phyloP scores from a whole-genome alignment of 1,140 invertebrate species.

The Matsumurasca onukii region DNA sequence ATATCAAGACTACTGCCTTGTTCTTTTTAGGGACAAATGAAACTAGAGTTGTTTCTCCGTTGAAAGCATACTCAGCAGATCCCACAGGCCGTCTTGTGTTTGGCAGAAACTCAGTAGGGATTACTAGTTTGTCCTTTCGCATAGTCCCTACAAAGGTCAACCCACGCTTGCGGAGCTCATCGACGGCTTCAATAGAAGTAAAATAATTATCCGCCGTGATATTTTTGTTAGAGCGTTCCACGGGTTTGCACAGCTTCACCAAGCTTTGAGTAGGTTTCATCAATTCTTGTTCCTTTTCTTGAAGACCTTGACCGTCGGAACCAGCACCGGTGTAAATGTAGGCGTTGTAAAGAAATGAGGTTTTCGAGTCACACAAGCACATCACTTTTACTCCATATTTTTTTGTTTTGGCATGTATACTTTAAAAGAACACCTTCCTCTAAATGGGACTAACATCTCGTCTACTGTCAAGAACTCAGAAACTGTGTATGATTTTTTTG shows the following conservation, averaged over 20 bases:
- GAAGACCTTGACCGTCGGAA: slow-evolving; percentile 6
- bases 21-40: slow-evolving; percentile 42
- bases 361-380: slow-evolving; percentile 17
- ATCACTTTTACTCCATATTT: slow-evolving; percentile 46
- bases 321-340: slow-evolving; percentile 27
- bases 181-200: slow-evolving; percentile 41
- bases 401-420: slow-evolving; percentile 49
- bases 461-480: slow-evolving; percentile 41
- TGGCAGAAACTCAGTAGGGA: slow-evolving; percentile 42
- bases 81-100: slow-evolving; percentile 10
- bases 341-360: slow-evolving; percentile 32
- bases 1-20: slow-evolving; percentile 41
- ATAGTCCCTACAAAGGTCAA: slow-evolving; percentile 36
- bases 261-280: slow-evolving; percentile 41
- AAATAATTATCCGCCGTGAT: slow-evolving; percentile 48
- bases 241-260: slow-evolving; percentile 41
- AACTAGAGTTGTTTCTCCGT: slow-evolving; percentile 40
- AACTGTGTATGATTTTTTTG: slow-evolving; percentile 2
- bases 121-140: slow-evolving; percentile 47
- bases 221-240: slow-evolving; percentile 42
- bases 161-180: slow-evolving; percentile 41
- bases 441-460: slow-evolving; percentile 48
- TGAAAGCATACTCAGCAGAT: slow-evolving; percentile 38
- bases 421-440: slow-evolving; percentile 47
- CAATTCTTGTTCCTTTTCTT: slow-evolving; percentile 37